Percentiles rank a stretch among this genome's conserved stretches.
These are phyloP conservation scores for Siphamia tubifer DNA, from an alignment of 2,113 vertebrate genomes.

Conservation along the genomic window DNA sequence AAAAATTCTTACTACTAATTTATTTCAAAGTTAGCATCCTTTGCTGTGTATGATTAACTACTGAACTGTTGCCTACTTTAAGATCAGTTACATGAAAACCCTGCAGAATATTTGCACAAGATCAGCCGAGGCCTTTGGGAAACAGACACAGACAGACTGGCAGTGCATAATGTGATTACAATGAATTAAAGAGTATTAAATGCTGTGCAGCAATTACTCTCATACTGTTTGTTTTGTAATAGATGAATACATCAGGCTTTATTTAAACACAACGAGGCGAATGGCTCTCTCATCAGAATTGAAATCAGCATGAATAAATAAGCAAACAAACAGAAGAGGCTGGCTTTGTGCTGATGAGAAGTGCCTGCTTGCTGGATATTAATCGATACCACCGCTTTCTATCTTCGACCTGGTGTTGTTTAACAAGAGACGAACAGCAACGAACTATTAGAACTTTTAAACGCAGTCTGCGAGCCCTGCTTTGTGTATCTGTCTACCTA, in stretches of 20 bases:
- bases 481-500: not conserved
- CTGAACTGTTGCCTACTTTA: no score
- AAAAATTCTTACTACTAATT: no score
- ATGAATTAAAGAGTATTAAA: conserved; percentile 62
- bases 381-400: conserved; percentile 27
- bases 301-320: conserved; percentile 58
- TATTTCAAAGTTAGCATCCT: no score
- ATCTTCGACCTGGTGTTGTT: not conserved
- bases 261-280: conserved; percentile 46
- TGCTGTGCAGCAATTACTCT: conserved; percentile 53
- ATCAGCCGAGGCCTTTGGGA: no score
- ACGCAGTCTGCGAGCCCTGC: not conserved
- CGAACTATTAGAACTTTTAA: not conserved
- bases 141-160: conserved; percentile 7
- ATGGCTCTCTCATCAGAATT: conserved; percentile 36
- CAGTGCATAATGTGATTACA: conserved; percentile 51
- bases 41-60: no score
- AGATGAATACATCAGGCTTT: conserved; percentile 58
- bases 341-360: not conserved
- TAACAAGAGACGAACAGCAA: conserved; percentile 7
- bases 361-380: conserved; percentile 14
- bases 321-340: conserved; percentile 36
- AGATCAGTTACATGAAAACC: not conserved
- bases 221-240: conserved; percentile 40
- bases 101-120: no score